Base-by-base conservation (phyloP, 2,113 vertebrate species). In the Chloropsis hardwickii region DNA sequence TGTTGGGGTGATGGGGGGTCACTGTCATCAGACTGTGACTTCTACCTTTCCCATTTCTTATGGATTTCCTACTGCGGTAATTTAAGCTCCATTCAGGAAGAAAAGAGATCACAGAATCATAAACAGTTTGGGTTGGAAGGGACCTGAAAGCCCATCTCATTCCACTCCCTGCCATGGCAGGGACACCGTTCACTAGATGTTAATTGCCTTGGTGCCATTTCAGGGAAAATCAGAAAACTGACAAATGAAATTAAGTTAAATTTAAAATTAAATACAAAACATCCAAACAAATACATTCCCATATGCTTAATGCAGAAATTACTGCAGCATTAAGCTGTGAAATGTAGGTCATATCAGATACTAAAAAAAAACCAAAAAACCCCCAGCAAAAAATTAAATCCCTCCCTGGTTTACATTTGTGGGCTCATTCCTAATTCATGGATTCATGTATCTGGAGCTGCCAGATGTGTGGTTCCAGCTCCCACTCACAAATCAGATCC, bases 381-480 rank as follows among this genome's bases (percentile, higher is more conserved):
- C 35, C 3, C 9, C 29, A 57, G n/a, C 16, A 47, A 17, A 45
- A 24, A 31, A 20, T 7, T 6, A 39, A 56, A 74, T 24, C 24
- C 29, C 23, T 53, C 31, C 13, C 76, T 54, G 48, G 29, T 67
- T 62, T 79, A 37, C 6, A 16, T 31, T 12, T 62, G 35, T 22
- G 39, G 29, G 23, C 14, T 37, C 16, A 45, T 74, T 81, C n/a
- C 69, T 53, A 89, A 74, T 51, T 53, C 9, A 25, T 8, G 23
- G 57, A 42, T 24, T 28, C 0, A 1, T 22, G 14, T 11, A 5
- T 16, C 48, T 67, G 21, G 78, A 48, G 58, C 76, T 60, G 35
- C 44, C 2, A 1, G 12, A 20, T 1, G 0, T 6, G 11, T 1
- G 8, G 6, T 6, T 42, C 23, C 56, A 82, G 45, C 67, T 65